phyloP scores from a whole-genome alignment of 2,113 vertebrate species.

The Bubo scandiacus region DNA sequence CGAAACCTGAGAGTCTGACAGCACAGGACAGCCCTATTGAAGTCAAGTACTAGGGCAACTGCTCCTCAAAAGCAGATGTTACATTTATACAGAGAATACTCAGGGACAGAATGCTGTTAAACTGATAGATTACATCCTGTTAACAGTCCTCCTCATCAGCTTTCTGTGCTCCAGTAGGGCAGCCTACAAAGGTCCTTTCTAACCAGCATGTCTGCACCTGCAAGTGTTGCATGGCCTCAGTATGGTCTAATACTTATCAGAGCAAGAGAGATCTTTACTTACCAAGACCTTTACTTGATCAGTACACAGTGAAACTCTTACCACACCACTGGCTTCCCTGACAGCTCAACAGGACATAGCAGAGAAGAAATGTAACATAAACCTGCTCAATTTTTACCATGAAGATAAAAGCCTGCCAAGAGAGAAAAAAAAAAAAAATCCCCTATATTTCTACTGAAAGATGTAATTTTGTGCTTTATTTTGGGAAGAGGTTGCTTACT shows the following conservation, averaged over 20 bases:
- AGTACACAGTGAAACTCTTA: neutral
- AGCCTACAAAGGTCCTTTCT: neutral
- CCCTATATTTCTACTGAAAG: neutral
- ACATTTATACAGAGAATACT: neutral
- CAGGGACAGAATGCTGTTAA: neutral
- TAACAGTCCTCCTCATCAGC: neutral
- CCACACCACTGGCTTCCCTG: neutral
- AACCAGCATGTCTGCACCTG: accelerated
- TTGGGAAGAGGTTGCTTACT: neutral
- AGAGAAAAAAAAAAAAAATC: neutral
- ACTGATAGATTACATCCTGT: neutral
- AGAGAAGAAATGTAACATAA: neutral
- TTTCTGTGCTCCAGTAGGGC: neutral
- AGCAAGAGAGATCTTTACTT: neutral
- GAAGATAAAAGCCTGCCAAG: neutral
- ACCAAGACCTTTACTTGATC: neutral
- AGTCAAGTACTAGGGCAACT: neutral
- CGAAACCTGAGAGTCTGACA: neutral
- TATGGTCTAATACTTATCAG: neutral
- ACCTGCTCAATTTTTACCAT: neutral
- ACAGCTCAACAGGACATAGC: neutral
- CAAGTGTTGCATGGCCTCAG: neutral
- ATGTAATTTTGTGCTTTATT: neutral
- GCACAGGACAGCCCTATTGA: neutral
- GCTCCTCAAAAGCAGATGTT: neutral